Evolutionary conservation across 2,113 vertebrate genomes (phyloP).

Genomic region (Silurus asotus): DNA sequence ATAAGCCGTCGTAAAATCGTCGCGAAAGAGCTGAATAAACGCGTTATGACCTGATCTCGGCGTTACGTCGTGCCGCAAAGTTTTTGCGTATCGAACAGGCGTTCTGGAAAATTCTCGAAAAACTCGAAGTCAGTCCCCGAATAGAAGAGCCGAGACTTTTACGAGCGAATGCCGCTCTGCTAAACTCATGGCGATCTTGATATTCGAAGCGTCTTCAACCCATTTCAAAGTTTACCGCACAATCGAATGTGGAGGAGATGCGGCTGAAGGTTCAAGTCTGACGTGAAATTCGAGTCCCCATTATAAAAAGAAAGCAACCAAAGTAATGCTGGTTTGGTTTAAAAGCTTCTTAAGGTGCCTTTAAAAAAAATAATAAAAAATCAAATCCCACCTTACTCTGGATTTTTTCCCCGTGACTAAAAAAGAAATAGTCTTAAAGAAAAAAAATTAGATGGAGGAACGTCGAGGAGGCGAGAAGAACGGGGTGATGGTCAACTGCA

Average conservation of each 20-base stretch:
- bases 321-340: slow-evolving; percentile 43
- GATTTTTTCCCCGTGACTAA: not conserved
- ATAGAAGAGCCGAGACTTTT: not conserved
- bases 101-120: slow-evolving; percentile 13
- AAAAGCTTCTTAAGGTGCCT: slow-evolving; percentile 35
- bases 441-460: slow-evolving; percentile 32
- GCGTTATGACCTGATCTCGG: slow-evolving; percentile 55
- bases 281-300: slow-evolving; percentile 51
- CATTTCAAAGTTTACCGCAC: slow-evolving; percentile 63
- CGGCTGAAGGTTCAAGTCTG: slow-evolving; percentile 66
- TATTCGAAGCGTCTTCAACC: slow-evolving; percentile 58
- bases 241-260: slow-evolving; percentile 65
- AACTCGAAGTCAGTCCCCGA: slow-evolving; percentile 8
- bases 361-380: not conserved
- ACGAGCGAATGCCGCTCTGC: slow-evolving; percentile 39
- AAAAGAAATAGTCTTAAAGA: slow-evolving; percentile 24
- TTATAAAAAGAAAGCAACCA: slow-evolving; percentile 48
- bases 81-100: not conserved
- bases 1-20: slow-evolving; percentile 42
- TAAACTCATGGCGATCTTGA: slow-evolving; percentile 65
- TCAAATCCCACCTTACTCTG: slow-evolving; percentile 7
- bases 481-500: slow-evolving; percentile 88
- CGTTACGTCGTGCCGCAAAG: slow-evolving; percentile 28
- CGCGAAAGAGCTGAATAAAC: slow-evolving; percentile 47
- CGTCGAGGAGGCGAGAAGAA: slow-evolving; percentile 41